Evolutionary conservation across 2,113 vertebrate species (phyloP).

Genomic region (Rhynchopsitta pachyrhyncha): DNA sequence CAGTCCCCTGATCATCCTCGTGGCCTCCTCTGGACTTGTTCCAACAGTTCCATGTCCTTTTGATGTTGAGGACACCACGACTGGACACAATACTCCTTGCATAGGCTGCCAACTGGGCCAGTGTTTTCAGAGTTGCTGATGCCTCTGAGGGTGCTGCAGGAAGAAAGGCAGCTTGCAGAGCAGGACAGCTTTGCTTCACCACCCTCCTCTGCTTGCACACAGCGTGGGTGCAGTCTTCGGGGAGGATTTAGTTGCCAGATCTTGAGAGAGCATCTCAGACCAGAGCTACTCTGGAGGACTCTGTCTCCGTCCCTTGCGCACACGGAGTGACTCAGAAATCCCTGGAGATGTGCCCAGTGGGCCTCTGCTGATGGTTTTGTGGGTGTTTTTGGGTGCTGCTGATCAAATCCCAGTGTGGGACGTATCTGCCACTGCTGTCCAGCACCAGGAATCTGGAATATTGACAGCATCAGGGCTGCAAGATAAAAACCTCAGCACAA

Average conservation of each 20-base stretch:
- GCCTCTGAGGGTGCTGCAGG: neutral
- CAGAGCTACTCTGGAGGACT: neutral
- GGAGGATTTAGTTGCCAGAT: neutral
- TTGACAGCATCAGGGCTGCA: neutral
- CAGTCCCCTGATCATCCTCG: too few relatives aligned
- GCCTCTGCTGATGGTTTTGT: neutral
- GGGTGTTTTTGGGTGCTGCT: neutral
- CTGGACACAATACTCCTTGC: neutral
- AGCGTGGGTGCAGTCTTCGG: neutral
- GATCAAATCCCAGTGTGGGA: neutral
- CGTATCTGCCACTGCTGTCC: rapidly evolving
- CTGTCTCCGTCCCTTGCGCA: neutral
- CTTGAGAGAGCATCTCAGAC: neutral
- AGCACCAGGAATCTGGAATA: neutral
- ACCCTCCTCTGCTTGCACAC: neutral
- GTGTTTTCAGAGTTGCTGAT: neutral
- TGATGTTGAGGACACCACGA: too few relatives aligned
- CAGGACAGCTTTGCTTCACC: neutral
- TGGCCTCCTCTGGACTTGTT: too few relatives aligned
- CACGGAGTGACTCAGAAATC: neutral
- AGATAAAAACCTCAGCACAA: neutral
- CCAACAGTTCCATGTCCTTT: too few relatives aligned
- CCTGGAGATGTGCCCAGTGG: neutral
- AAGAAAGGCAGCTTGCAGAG: neutral
- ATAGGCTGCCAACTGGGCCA: rapidly evolving